phyloP scores from a whole-genome alignment of 2,113 vertebrate species.

The Lagopus muta region DNA sequence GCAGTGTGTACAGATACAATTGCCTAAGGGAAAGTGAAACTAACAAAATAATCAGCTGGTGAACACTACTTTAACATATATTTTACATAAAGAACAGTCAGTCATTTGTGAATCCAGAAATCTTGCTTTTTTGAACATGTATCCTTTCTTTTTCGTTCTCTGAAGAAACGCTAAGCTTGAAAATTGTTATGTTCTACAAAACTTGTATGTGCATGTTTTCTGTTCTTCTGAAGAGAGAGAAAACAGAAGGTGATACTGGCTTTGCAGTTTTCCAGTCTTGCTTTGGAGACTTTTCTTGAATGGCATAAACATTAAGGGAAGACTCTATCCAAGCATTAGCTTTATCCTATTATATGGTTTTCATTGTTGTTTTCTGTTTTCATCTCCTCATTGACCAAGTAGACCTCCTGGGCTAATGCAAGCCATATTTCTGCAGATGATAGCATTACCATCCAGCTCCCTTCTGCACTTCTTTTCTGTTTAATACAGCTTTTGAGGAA shows the following conservation, averaged over 20 bases:
- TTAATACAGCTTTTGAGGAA: slow-evolving; percentile 31
- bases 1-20: slow-evolving; percentile 79
- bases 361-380: slow-evolving; percentile 25
- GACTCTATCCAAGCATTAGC: neutral
- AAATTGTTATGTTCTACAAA: slow-evolving; percentile 18
- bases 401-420: slow-evolving; percentile 5
- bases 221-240: slow-evolving; percentile 39
- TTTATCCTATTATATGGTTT: slow-evolving; percentile 30
- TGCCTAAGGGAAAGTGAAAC: slow-evolving; percentile 84
- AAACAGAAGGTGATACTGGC: slow-evolving; percentile 2
- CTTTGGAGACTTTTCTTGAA: slow-evolving; percentile 12
- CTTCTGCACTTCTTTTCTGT: slow-evolving; percentile 43
- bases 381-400: neutral
- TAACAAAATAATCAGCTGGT: slow-evolving; percentile 77
- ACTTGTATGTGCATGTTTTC: slow-evolving; percentile 17
- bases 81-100: slow-evolving; percentile 72
- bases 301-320: neutral
- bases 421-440: neutral
- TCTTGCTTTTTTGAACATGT: slow-evolving; percentile 72
- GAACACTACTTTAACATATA: slow-evolving; percentile 77
- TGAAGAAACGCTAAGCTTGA: slow-evolving; percentile 47
- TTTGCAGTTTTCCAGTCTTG: slow-evolving; percentile 46
- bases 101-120: slow-evolving; percentile 76
- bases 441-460: slow-evolving; percentile 15
- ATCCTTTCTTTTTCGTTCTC: slow-evolving; percentile 68